These are phyloP conservation scores for Colletes collaris DNA, from an alignment of 2,888 invertebrate species.

Conservation along the genomic window DNA sequence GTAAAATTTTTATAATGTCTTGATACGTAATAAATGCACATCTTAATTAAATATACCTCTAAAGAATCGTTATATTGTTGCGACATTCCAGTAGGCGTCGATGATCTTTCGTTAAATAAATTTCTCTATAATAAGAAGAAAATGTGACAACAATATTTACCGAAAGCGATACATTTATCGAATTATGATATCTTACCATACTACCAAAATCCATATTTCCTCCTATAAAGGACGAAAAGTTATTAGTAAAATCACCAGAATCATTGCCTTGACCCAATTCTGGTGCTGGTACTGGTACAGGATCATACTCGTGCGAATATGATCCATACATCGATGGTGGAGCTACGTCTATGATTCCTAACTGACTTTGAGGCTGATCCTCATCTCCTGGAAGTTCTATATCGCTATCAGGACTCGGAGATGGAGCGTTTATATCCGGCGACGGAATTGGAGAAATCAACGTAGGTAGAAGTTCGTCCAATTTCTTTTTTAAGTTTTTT, in stretches of 20 bases:
- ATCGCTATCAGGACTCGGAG: constrained; percentile 93
- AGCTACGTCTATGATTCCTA: constrained; percentile 77
- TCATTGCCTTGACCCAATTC: constrained; percentile 73
- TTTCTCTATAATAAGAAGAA: constrained; percentile 75
- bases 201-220: constrained; percentile 86
- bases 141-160: background rate
- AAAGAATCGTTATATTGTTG: constrained; percentile 78
- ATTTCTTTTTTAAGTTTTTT: constrained; percentile 91
- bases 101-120: constrained; percentile 79
- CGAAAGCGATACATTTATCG: background rate
- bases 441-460: constrained; percentile 87
- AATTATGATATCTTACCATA: constrained; percentile 75
- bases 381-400: constrained; percentile 88
- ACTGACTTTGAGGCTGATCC: constrained; percentile 72
- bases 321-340: constrained; percentile 81
- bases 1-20: constrained; percentile 7
- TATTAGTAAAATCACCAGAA: constrained; percentile 83
- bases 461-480: constrained; percentile 91
- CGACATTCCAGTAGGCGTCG: constrained; percentile 73
- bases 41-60: constrained; percentile 72
- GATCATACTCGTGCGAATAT: constrained; percentile 80
- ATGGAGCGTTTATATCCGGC: constrained; percentile 87
- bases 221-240: constrained; percentile 87
- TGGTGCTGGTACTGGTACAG: constrained; percentile 76
- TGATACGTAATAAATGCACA: background rate